A percentile compares a stretch with the other conserved stretches of the same genome.
These are phyloP conservation scores for Chloroceryle amazona DNA, from an alignment of 2,797 vertebrate species.

Conservation along the genomic window DNA sequence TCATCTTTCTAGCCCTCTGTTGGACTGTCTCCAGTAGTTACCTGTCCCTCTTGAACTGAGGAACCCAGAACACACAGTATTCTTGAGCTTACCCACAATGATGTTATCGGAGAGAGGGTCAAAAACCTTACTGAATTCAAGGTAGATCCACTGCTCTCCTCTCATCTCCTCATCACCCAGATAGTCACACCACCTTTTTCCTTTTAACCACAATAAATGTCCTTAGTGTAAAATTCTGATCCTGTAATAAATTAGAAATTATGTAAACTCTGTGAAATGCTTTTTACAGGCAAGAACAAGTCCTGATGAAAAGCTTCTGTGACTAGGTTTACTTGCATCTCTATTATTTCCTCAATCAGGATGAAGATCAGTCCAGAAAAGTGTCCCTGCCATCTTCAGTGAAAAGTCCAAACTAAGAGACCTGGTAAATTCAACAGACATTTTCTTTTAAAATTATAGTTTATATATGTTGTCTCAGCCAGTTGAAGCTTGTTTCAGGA, in stretches of 20 bases:
- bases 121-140: no score
- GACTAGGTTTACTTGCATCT: background rate
- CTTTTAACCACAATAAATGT: constrained; percentile 36
- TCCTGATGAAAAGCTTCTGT: background rate
- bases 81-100: no score
- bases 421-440: background rate
- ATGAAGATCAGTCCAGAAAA: background rate
- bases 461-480: background rate
- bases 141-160: no score
- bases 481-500: background rate
- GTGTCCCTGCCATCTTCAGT: background rate
- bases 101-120: no score
- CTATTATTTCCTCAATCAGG: background rate
- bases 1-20: background rate
- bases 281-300: background rate
- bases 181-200: background rate
- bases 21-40: background rate
- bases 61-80: background rate
- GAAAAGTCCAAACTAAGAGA: background rate
- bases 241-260: background rate
- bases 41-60: background rate
- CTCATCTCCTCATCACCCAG: no score
- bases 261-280: constrained; percentile 3
- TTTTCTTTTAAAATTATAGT: constrained; percentile 3
- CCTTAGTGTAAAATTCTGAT: constrained; percentile 31